Percentiles rank a stretch among this genome's conserved stretches.
These are phyloP conservation scores for Haliaeetus leucogaster DNA, from an alignment of 2,113 vertebrate genomes.

Conservation along the genomic window DNA sequence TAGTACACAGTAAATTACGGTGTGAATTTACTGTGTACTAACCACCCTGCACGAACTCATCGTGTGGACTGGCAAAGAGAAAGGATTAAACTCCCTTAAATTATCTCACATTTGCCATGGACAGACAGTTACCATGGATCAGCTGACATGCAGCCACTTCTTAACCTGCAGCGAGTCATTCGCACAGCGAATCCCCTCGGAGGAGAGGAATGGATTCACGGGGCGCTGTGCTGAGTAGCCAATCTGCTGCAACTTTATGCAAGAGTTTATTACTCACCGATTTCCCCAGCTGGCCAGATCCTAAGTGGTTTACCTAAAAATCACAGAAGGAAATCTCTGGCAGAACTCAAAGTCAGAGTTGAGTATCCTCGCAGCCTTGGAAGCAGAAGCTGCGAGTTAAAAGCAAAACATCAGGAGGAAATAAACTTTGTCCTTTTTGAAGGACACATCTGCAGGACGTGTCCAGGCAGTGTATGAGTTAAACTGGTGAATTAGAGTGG, in stretches of 20 bases:
- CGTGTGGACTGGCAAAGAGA: conserved; percentile 38
- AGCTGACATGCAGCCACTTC: conserved; percentile 8
- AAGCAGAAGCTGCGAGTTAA: not conserved
- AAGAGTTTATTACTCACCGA: not conserved
- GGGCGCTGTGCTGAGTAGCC: not conserved
- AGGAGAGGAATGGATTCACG: not conserved
- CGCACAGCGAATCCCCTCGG: rapidly evolving
- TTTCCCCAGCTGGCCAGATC: not conserved
- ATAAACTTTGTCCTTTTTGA: not conserved
- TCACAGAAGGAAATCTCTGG: not conserved
- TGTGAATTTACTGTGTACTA: conserved; percentile 54
- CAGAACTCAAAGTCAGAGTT: not conserved
- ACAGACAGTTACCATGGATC: conserved; percentile 31
- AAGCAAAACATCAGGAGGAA: not conserved
- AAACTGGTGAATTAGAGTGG: not conserved
- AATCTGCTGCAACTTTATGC: not conserved
- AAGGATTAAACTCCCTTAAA: conserved; percentile 55
- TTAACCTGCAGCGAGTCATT: not conserved
- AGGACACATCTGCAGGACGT: not conserved
- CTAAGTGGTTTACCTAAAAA: not conserved
- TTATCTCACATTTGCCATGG: conserved; percentile 53
- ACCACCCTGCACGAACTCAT: conserved; percentile 14
- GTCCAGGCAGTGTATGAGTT: not conserved
- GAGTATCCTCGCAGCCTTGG: not conserved
- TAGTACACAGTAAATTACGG: conserved; percentile 52